Base-by-base conservation (phyloP, 2,113 vertebrate genomes). In the Sula dactylatra region DNA sequence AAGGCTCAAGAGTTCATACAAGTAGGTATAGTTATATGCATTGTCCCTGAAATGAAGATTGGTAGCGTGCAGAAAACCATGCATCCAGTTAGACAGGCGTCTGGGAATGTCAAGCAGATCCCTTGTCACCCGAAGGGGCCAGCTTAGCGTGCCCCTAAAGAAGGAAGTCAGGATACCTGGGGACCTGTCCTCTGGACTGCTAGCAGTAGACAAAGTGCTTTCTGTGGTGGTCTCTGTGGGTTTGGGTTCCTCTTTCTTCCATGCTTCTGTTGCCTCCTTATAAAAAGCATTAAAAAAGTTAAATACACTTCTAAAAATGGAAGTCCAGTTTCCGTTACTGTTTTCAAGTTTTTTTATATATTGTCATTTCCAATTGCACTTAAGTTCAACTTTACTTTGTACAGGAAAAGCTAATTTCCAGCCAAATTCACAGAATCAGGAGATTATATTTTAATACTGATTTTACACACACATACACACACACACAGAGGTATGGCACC, bases 141-240 rank as follows among this genome's bases (percentile, higher is more conserved):
- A 99, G 97, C 98, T 97, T 98, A 99, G 98, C 66, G 61, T 82
- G 98, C 97, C 99, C 98, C 98, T 96, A 96, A 99, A 96, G 97
- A 98, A 98, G 86, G 98, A 99, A 98, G 98, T 94, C 98, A 99
- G 96, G 98, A 98, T 99, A 99, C 99, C 99, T 99, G 99, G 97
- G 91, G 99, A 98, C 71, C 89, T 97, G 96, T 97, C 98, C 96
- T 98, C 98, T 78, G 94, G 98, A 13, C 97, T 98, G 95, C 97
- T 96, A 6, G 94, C 88, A 44, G 95, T 49, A 45, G 97, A 93
- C 24, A 96, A 88, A 95, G 97, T 86, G 81, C 97, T 95, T 94
- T 97, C 98, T 13, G 86, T 26, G 67, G 81, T 95, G 42, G 96
- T 18, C 47, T 98, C 97, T 62, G 95, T 34, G 19, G 64, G 64